Evolutionary conservation across 2,113 vertebrate species (phyloP).

Genomic region (Leucoraja erinaceus): DNA sequence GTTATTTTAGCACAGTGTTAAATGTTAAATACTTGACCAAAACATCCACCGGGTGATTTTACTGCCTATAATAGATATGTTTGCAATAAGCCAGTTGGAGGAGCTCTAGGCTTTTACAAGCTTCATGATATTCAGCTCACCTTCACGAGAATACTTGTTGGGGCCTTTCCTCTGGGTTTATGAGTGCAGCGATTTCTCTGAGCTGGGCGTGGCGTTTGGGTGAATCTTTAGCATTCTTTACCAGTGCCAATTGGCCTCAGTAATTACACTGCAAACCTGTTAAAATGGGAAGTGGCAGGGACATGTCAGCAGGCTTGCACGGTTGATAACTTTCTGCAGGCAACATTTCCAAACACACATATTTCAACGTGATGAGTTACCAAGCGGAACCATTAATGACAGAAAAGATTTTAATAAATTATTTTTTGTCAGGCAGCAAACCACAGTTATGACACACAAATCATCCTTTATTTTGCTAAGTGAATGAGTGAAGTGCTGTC

Average conservation of each 20-base stretch:
- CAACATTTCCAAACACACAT: not conserved
- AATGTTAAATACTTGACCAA: not conserved
- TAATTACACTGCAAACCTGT: constrained; percentile 2
- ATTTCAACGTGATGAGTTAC: not conserved
- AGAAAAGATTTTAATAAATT: constrained; percentile 7
- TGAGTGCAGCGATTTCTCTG: not conserved
- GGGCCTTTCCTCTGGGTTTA: not conserved
- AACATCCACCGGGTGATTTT: not conserved
- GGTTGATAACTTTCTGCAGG: not conserved
- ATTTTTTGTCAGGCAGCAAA: not conserved
- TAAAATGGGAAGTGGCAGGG: not conserved
- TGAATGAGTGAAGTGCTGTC: not conserved
- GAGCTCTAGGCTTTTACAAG: not conserved
- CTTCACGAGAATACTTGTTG: not conserved
- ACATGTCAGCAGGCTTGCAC: not conserved
- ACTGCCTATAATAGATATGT: not conserved
- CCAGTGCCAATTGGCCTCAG: not conserved
- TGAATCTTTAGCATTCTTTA: not conserved
- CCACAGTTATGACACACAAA: not conserved
- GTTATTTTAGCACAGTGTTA: not conserved
- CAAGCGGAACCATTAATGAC: not conserved
- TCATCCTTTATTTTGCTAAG: not conserved
- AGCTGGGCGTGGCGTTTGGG: not conserved
- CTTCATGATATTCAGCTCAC: not conserved
- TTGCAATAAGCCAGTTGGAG: not conserved